phyloP scores from a whole-genome alignment of 2,888 invertebrate species.

The Bembecia ichneumoniformis region DNA sequence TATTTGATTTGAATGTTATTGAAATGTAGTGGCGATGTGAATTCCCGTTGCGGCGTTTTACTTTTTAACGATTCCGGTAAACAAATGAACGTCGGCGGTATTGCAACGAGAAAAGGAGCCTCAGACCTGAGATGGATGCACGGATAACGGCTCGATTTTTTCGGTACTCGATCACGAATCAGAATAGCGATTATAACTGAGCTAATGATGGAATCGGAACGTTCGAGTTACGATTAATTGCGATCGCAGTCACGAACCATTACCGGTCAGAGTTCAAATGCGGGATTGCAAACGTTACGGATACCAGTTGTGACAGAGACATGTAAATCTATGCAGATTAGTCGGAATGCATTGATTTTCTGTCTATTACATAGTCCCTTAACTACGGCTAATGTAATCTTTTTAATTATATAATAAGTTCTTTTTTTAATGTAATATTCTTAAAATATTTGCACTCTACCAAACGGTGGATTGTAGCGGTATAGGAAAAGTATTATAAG shows the following conservation, averaged over 20 bases:
- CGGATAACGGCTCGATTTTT: conserved; percentile 35
- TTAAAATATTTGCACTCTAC: no score
- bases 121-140: conserved; percentile 11
- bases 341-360: not conserved
- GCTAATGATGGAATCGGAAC: conserved; percentile 17
- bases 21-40: no score
- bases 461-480: no score
- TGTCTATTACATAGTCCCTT: no score
- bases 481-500: no score
- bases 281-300: not conserved
- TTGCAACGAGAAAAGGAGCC: conserved; percentile 27
- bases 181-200: conserved; percentile 32
- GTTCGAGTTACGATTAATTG: conserved; percentile 29
- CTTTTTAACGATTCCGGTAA: not conserved
- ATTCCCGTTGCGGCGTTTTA: not conserved
- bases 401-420: no score
- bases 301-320: not conserved
- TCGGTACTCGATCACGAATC: conserved; percentile 34
- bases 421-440: no score
- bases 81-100: conserved; percentile 11
- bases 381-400: no score
- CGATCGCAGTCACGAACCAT: conserved; percentile 29
- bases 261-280: conserved; percentile 20
- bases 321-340: conserved; percentile 3
- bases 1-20: not conserved